Evolutionary conservation across 2,888 invertebrate species (phyloP).

Genomic region (Pristionchus fissidentatus): DNA sequence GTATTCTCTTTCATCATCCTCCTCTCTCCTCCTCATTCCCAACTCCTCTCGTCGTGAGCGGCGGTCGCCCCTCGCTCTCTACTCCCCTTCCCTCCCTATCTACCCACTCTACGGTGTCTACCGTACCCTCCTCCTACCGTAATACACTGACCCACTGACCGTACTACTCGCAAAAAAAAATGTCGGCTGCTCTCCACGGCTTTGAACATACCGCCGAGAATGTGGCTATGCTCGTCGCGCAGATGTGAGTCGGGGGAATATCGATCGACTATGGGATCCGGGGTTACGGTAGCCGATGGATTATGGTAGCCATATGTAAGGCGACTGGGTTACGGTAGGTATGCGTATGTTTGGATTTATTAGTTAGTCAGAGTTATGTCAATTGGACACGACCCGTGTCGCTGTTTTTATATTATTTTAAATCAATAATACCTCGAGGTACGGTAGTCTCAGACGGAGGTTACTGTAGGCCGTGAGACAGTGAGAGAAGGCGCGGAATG

Average conservation of each 20-base stretch:
- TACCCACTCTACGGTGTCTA: neutral
- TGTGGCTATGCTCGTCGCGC: neutral
- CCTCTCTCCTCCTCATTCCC: slow-evolving; percentile 6
- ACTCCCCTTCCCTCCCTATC: neutral
- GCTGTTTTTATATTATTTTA: too few species aligned
- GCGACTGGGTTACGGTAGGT: neutral
- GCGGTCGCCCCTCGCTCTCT: neutral
- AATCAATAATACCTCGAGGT: too few species aligned
- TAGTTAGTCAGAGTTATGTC: too few species aligned
- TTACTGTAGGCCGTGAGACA: neutral
- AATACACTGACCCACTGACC: neutral
- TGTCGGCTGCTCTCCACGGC: neutral
- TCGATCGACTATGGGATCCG: neutral
- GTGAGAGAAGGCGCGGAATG: neutral
- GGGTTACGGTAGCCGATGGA: slow-evolving; percentile 25
- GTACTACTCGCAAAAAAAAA: neutral
- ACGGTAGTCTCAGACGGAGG: neutral
- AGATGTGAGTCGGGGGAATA: slow-evolving; percentile 13
- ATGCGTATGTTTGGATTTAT: too few species aligned
- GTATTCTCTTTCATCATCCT: neutral
- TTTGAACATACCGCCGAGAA: slow-evolving; percentile 1
- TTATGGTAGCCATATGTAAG: too few species aligned
- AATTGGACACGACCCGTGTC: too few species aligned
- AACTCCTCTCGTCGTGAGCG: neutral
- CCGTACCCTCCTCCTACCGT: neutral